Evolutionary conservation across 2,797 vertebrate genomes (phyloP).

Genomic region (Cuculus canorus): DNA sequence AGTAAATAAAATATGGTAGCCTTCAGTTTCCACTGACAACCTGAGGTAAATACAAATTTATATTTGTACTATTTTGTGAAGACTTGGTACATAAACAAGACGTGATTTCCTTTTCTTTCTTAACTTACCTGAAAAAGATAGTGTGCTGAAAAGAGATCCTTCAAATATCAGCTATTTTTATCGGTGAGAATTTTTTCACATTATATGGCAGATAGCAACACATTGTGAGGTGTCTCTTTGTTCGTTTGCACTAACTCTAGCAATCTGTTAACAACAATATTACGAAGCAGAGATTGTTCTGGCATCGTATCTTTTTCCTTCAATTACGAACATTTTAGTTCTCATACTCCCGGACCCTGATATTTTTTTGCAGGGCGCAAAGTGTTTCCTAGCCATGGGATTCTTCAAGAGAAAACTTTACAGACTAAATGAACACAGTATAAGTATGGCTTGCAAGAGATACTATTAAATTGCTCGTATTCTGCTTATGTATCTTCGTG

Average conservation of each 20-base stretch:
- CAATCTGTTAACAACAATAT: not conserved
- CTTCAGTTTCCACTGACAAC: not conserved
- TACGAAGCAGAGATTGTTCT: not conserved
- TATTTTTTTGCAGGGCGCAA: not conserved
- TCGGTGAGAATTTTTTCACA: not conserved
- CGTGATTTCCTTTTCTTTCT: not conserved
- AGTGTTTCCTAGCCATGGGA: not conserved
- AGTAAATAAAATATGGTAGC: not conserved
- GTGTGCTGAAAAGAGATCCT: not conserved
- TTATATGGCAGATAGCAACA: not conserved
- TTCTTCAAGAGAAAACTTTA: not conserved
- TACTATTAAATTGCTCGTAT: not conserved
- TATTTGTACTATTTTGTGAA: not conserved
- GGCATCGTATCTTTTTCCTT: not conserved
- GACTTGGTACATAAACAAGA: not conserved
- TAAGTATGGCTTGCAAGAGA: not conserved
- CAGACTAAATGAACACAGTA: accelerated
- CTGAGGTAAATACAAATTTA: not conserved
- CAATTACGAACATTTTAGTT: not conserved
- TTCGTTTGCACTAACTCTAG: not conserved
- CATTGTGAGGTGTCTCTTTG: not conserved
- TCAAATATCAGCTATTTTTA: not conserved
- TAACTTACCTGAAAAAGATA: not conserved
- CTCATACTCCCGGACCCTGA: not conserved
- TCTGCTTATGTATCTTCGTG: not conserved